Conservation (phyloP, 2,797 vertebrate genomes). For the Megaceryle alcyon region DNA sequence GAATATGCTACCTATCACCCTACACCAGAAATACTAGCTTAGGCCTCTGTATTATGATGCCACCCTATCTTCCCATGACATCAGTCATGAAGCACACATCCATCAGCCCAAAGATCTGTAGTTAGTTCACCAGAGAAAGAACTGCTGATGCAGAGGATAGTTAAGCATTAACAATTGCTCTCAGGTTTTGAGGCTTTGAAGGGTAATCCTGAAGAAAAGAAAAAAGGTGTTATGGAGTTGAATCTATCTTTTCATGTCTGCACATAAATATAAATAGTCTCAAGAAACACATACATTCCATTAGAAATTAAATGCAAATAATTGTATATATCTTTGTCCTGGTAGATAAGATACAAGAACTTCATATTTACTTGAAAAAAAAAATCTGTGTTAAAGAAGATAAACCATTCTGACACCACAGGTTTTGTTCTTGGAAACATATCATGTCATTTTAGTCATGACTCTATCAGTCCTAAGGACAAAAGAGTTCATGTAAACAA, state of each 20-base stretch:
- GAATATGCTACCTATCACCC: neutral
- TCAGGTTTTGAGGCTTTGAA: neutral
- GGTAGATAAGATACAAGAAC: neutral
- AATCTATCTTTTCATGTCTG: neutral
- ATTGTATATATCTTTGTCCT: neutral
- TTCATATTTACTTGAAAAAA: neutral
- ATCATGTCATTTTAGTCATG: neutral
- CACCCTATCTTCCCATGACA: neutral
- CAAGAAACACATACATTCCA: neutral
- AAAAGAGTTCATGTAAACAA: neutral
- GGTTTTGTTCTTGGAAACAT: neutral
- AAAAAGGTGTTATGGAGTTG: neutral
- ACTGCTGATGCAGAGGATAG: conserved; percentile 13
- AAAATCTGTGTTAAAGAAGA: neutral
- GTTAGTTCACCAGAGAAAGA: conserved; percentile 1
- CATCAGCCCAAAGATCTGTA: neutral
- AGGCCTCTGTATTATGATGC: neutral
- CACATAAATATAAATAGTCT: neutral
- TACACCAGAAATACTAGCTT: neutral
- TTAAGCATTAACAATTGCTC: neutral
- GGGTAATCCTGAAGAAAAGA: neutral
- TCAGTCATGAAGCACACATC: neutral
- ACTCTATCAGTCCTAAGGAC: neutral
- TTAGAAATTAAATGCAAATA: neutral
- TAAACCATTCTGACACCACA: neutral